Percentiles rank a stretch among this genome's conserved stretches.
These are phyloP conservation scores for Torymus aiolomorphi DNA, from an alignment of 2,888 invertebrate genomes.

Conservation along the genomic window DNA sequence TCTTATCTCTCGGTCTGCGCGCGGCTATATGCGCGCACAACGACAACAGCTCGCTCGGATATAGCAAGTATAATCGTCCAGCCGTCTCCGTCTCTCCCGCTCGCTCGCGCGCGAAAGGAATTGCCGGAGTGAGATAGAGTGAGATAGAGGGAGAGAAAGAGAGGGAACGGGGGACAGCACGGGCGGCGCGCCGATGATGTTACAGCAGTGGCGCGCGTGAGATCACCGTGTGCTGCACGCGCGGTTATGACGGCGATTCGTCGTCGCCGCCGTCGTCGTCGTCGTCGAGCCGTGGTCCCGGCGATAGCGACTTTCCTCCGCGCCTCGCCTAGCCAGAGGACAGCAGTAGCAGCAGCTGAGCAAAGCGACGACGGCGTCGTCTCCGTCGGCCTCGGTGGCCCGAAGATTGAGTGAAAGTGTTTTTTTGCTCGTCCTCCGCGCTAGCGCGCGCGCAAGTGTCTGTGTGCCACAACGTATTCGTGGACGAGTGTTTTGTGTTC, in stretches of 20 bases:
- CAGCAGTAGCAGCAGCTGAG: not conserved
- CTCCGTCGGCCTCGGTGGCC: not conserved
- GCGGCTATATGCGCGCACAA: no score
- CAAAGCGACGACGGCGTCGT: constrained; percentile 9
- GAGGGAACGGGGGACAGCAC: no score
- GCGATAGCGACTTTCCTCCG: not conserved
- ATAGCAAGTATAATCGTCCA: no score
- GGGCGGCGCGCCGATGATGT: constrained; percentile 45
- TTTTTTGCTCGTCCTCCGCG: constrained; percentile 7
- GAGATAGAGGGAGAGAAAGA: no score
- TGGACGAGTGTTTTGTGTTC: constrained; percentile 5
- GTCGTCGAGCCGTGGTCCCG: constrained; percentile 8
- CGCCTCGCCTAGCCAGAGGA: not conserved
- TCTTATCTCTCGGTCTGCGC: no score
- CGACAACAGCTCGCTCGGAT: no score
- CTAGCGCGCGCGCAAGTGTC: not conserved
- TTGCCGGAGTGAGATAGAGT: not conserved
- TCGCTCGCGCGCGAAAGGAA: not conserved
- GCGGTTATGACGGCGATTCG: constrained; percentile 52
- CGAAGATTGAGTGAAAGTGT: constrained; percentile 32
- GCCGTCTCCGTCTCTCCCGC: not conserved
- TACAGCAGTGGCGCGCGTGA: constrained; percentile 58
- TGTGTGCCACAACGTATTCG: not conserved
- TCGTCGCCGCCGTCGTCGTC: constrained; percentile 31
- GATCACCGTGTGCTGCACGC: constrained; percentile 54